Conservation (phyloP, 2,113 vertebrate genomes). For the Gopherus evgoodei region DNA sequence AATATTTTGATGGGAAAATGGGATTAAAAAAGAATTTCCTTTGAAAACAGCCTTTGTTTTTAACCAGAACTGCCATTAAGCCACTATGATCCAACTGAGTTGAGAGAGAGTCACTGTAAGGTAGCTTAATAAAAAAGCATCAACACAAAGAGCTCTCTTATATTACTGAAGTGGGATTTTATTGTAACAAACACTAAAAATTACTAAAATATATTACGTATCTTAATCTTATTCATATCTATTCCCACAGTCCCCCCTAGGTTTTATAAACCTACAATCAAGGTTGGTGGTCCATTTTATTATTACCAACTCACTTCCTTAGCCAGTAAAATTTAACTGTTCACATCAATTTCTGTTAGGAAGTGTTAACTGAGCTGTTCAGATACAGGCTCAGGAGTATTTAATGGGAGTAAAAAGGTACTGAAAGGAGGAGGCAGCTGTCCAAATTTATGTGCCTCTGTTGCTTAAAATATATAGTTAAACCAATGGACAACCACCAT, state of each 20-base stretch:
- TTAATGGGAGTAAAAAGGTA: conserved; percentile 50
- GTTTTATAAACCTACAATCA: not conserved
- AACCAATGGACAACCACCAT: conserved; percentile 49
- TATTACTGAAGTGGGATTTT: not conserved
- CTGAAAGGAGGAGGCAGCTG: conserved; percentile 24
- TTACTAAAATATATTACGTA: not conserved
- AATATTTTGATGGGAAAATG: not conserved
- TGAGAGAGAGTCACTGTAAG: not conserved
- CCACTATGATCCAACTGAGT: not conserved
- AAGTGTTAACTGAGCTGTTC: not conserved
- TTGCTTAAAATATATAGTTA: conserved; percentile 48
- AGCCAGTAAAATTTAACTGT: not conserved
- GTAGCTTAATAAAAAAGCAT: not conserved
- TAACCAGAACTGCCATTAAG: not conserved
- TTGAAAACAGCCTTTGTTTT: not conserved
- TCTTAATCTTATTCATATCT: not conserved
- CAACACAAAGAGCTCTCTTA: not conserved
- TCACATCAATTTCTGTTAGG: not conserved
- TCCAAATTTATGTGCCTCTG: conserved; percentile 38
- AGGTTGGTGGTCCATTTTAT: not conserved
- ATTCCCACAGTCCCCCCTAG: not conserved
- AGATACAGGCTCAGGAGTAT: not conserved
- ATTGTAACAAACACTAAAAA: not conserved
- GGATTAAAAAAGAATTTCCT: not conserved
- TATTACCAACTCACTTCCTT: not conserved